phyloP scores from a whole-genome alignment of 1,140 invertebrate genomes.

The Calycopis cecrops region DNA sequence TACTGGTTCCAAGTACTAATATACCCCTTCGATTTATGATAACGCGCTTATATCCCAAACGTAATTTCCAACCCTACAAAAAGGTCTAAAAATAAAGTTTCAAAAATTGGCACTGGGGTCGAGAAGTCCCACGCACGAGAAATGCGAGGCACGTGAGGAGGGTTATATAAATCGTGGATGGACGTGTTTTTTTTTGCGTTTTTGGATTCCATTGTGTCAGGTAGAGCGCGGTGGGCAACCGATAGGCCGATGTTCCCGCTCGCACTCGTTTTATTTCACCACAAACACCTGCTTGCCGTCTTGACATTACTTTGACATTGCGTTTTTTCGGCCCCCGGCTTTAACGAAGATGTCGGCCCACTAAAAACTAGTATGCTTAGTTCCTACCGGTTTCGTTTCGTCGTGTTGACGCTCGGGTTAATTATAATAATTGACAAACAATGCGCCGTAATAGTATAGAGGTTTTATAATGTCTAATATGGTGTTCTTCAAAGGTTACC shows the following conservation, averaged over 20 bases:
- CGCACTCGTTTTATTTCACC: slow-evolving; percentile 17
- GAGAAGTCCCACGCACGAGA: slow-evolving; percentile 27
- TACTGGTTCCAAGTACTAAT: too few species aligned
- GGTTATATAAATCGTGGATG: slow-evolving; percentile 37
- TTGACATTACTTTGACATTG: slow-evolving; percentile 34
- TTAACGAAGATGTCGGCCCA: not conserved
- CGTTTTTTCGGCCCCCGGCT: slow-evolving; percentile 15
- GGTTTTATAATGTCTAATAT: too few species aligned
- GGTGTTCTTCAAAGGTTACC: too few species aligned
- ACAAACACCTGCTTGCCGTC: slow-evolving; percentile 32
- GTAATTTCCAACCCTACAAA: too few species aligned
- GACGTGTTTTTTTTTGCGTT: slow-evolving; percentile 41
- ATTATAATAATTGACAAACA: slow-evolving; percentile 10
- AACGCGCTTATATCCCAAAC: too few species aligned
- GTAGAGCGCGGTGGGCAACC: slow-evolving; percentile 37
- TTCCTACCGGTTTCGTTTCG: not conserved
- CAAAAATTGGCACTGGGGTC: not conserved
- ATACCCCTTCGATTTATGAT: too few species aligned
- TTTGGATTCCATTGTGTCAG: slow-evolving; percentile 49
- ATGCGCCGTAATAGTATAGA: too few species aligned
- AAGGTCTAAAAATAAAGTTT: too few species aligned
- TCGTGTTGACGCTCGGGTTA: not conserved
- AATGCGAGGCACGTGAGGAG: slow-evolving; percentile 31
- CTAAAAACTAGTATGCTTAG: slow-evolving; percentile 16
- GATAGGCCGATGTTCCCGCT: slow-evolving; percentile 18